phyloP scores from a whole-genome alignment of 2,888 invertebrate genomes.

The Petrolisthes cinctipes region DNA sequence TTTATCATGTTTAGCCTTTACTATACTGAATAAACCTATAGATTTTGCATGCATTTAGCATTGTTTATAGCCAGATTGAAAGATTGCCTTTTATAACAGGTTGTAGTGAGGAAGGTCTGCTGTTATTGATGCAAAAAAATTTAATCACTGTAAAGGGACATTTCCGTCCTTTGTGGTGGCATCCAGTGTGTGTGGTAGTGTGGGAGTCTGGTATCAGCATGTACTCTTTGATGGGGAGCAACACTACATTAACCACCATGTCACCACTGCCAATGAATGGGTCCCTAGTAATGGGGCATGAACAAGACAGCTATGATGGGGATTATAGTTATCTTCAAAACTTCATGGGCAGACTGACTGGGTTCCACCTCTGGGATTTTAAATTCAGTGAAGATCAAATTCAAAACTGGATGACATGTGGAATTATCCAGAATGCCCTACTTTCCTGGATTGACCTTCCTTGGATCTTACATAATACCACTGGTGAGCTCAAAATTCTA shows the following conservation, averaged over 20 bases:
- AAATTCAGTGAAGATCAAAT: neutral
- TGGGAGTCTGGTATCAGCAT: neutral
- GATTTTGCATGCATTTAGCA: too few relatives aligned
- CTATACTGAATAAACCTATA: too few relatives aligned
- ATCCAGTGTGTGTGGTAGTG: slow-evolving; percentile 20
- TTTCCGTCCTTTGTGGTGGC: slow-evolving; percentile 11
- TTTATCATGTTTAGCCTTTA: too few relatives aligned
- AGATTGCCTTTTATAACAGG: too few relatives aligned
- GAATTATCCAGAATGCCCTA: neutral
- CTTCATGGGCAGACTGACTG: slow-evolving; percentile 12
- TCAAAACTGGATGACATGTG: neutral
- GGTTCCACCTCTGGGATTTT: neutral
- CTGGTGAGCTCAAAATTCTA: neutral
- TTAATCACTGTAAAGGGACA: neutral
- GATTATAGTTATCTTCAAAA: neutral
- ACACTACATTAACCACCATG: neutral
- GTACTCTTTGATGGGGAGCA: neutral
- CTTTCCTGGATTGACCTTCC: neutral
- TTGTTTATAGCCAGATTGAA: too few relatives aligned
- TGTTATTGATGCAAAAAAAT: neutral
- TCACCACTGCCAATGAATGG: slow-evolving; percentile 9
- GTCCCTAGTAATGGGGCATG: slow-evolving; percentile 25
- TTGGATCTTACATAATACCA: neutral
- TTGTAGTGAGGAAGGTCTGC: neutral
- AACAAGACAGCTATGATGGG: slow-evolving; percentile 16